Evolutionary conservation across 2,113 vertebrate genomes (phyloP), one percentile per base, ranked within the genome.

Genomic region (Aegypius monachus): DNA sequence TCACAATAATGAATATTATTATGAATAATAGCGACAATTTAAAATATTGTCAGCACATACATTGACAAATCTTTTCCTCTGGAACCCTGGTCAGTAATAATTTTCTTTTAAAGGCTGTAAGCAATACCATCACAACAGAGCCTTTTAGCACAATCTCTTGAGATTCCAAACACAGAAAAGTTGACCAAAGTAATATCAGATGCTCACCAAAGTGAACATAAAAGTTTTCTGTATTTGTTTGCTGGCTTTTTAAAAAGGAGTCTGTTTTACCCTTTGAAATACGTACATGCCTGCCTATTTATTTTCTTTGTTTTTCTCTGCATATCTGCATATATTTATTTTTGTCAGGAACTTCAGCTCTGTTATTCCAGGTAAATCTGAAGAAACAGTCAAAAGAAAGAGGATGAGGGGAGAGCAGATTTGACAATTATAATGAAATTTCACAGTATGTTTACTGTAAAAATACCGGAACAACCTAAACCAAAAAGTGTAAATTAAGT

Each of bases 1-100:
- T 95, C 82, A 88, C 77, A 95, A 90, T 94, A 93, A 93, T 87
- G 91, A 95, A 95, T 94, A 87, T 95, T 94, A 94, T 73, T 79
- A 94, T 79, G 74, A 72, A 91, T 92, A 95, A 86, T 70, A 72
- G 81, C 9, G 13, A 94, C 94, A 86, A 95, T 92, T 96, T 92
- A 84, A 90, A 95, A 94, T 87, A 90, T 38, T 90, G 90, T 75
- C 71, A 88, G 70, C 71, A 73, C 74, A 83, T 70, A 92, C 3
- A 2, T 34, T 92, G 89, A 86, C 80, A 88, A 83, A 81, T 90
- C 66, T 86, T 88, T 78, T 93, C 81, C 93, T 95, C 52, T 47
- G 82, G 87, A 93, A 95, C n/a, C 13, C 63, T 70, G 87, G 79
- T 71, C 82, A 91, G 73, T 81, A 93, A 78, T 71, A 68, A 45